These are phyloP conservation scores for Dysmachus trigonus DNA, from an alignment of 2,888 invertebrate species.

Conservation along the genomic window DNA sequence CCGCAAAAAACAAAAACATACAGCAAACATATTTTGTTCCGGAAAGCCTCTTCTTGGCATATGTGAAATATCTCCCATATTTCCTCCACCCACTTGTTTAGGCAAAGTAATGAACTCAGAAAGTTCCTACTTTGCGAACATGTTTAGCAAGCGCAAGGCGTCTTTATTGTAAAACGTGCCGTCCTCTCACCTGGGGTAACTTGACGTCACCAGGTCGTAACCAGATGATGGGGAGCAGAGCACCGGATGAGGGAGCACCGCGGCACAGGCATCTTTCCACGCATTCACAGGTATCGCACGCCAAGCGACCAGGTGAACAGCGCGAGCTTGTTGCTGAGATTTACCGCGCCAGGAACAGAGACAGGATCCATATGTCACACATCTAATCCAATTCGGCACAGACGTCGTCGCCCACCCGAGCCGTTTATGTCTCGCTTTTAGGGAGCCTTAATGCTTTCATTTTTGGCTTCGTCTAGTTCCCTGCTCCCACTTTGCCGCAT, in stretches of 20 bases:
- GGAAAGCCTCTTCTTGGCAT: neutral
- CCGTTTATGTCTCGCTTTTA: neutral
- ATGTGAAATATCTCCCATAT: neutral
- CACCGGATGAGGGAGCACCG: neutral
- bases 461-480: neutral
- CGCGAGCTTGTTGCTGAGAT: neutral
- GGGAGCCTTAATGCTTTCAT: neutral
- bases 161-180: neutral
- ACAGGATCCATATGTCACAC: neutral
- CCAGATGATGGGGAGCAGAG: neutral
- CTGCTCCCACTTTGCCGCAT: neutral
- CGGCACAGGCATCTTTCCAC: neutral
- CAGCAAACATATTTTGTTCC: neutral
- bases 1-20: neutral
- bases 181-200: neutral
- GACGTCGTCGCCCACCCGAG: neutral
- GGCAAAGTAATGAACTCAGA: neutral
- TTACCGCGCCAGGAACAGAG: neutral
- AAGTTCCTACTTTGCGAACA: neutral
- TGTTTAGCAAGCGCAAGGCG: neutral
- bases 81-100: neutral
- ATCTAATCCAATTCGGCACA: neutral
- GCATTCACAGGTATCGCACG: neutral
- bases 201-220: neutral
- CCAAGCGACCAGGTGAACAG: neutral